A percentile compares a stretch with the other conserved stretches of the same genome.
These are phyloP conservation scores for Melanostoma scalare DNA, from an alignment of 2,888 invertebrate genomes.

Conservation along the genomic window DNA sequence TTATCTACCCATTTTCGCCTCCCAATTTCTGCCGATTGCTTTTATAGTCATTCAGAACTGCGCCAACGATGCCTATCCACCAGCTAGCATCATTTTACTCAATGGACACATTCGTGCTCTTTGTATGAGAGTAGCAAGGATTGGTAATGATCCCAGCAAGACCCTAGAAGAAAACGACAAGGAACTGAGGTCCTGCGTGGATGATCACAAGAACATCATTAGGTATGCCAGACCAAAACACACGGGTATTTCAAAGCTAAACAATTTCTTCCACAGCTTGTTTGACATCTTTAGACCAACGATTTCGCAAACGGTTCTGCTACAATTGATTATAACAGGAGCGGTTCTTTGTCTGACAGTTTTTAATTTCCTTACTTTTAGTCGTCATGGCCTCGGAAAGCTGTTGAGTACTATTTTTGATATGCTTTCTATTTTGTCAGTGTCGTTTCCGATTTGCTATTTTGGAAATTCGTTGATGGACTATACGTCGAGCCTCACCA, in stretches of 20 bases:
- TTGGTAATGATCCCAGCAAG: conserved; percentile 26
- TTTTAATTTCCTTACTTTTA: conserved; percentile 29
- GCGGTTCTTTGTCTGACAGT: conserved; percentile 14
- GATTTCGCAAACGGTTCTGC: conserved; percentile 7
- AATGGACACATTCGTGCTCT: conserved; percentile 47
- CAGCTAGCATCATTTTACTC: conserved; percentile 27
- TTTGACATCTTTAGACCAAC: conserved; percentile 32
- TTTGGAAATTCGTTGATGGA: conserved; percentile 29
- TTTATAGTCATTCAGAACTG: conserved; percentile 28
- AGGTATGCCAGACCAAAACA: not conserved
- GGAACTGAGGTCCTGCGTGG: conserved; percentile 34
- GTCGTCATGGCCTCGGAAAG: conserved; percentile 2
- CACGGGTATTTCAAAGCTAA: too few relatives aligned
- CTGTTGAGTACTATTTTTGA: conserved; percentile 8
- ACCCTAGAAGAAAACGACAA: conserved; percentile 19
- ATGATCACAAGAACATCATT: conserved; percentile 35
- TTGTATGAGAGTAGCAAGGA: conserved; percentile 33
- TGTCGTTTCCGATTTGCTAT: conserved; percentile 31
- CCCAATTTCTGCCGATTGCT: conserved; percentile 12
- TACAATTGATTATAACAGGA: conserved; percentile 42
- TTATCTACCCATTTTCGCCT: not conserved
- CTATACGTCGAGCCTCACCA: conserved; percentile 15
- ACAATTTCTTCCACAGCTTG: not conserved
- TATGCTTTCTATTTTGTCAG: conserved; percentile 3
- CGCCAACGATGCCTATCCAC: conserved; percentile 31